A percentile compares a stretch with the other conserved stretches of the same genome.
Conservation (phyloP, 2,797 vertebrate genomes). For the Sphenopsis melanotis region DNA sequence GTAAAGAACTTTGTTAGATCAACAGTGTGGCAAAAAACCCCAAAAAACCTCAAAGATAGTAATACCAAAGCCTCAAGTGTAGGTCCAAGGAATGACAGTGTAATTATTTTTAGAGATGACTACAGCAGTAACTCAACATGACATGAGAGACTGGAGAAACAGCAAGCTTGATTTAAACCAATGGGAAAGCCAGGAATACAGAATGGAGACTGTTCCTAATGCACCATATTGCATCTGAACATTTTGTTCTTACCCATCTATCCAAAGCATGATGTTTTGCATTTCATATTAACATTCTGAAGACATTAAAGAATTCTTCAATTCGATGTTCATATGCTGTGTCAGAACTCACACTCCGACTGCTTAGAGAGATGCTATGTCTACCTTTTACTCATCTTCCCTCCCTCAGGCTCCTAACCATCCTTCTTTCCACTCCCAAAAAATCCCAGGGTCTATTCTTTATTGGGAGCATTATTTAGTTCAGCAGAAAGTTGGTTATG, state of each 20-base stretch:
- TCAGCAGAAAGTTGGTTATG: neutral
- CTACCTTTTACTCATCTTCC: conserved; percentile 5
- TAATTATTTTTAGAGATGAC: conserved; percentile 61
- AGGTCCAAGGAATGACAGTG: conserved; percentile 16
- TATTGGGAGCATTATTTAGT: conserved; percentile 12
- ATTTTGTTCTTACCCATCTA: conserved; percentile 59
- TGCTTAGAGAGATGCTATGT: neutral
- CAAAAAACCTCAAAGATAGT: neutral
- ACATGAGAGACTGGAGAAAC: conserved; percentile 40
- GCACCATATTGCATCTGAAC: conserved; percentile 62
- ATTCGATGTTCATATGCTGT: conserved; percentile 39
- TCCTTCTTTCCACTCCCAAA: neutral
- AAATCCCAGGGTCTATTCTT: neutral
- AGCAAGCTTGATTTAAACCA: conserved; percentile 49
- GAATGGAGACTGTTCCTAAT: conserved; percentile 58
- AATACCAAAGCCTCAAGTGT: neutral
- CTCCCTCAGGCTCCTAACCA: neutral
- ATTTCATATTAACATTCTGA: conserved; percentile 56
- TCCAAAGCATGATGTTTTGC: conserved; percentile 56
- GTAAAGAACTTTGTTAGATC: neutral
- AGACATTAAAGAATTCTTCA: conserved; percentile 51
- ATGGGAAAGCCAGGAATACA: conserved; percentile 54
- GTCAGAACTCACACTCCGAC: conserved; percentile 11
- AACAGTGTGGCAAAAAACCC: neutral
- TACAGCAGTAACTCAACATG: conserved; percentile 40